phyloP scores from a whole-genome alignment of 2,797 vertebrate genomes.

The Enteromius radiatus region DNA sequence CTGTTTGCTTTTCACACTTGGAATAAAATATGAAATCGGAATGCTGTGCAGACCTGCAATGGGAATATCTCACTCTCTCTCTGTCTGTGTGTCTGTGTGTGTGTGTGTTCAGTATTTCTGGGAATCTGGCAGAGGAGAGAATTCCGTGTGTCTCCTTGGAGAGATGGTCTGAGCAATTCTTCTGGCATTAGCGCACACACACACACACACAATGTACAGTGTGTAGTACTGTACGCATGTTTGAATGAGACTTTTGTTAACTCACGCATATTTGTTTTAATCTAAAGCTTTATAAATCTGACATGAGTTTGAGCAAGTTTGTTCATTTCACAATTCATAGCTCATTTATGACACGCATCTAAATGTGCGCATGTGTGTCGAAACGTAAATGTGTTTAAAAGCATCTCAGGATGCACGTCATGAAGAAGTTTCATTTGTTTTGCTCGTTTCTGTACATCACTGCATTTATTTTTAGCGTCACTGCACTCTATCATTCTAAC shows the following conservation, averaged over 20 bases:
- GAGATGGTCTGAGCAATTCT: constrained; percentile 49
- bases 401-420: neutral
- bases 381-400: neutral
- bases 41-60: neutral
- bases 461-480: neutral
- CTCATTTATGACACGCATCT: neutral
- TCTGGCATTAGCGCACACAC: constrained; percentile 41
- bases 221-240: constrained; percentile 1
- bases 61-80: neutral
- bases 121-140: constrained; percentile 57
- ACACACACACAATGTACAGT: constrained; percentile 28
- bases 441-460: neutral
- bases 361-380: neutral
- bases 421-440: neutral
- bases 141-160: constrained; percentile 56
- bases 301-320: neutral
- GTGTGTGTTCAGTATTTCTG: constrained; percentile 41
- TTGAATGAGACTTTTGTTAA: constrained; percentile 24
- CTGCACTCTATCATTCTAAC: neutral
- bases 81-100: constrained; percentile 20
- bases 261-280: neutral
- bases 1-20: constrained; percentile 13
- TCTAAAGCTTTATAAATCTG: neutral
- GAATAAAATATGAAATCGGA: constrained; percentile 17
- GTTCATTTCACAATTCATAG: neutral